Evolutionary conservation across 1,140 invertebrate genomes (phyloP).

Genomic region (Meloidogyne hapla): DNA sequence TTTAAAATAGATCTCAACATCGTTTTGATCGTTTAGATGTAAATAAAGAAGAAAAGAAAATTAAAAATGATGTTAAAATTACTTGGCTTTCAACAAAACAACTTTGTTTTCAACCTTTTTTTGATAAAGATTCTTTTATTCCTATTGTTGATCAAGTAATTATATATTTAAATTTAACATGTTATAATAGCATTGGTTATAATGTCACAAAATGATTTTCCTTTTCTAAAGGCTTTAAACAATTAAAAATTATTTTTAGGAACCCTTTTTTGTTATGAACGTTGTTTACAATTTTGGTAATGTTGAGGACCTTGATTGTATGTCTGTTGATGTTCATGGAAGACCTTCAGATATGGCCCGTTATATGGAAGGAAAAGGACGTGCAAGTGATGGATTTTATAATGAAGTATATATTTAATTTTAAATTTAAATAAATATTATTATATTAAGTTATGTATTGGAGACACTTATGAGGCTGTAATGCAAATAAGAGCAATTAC

Average conservation of each 20-base stretch:
- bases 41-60: slow-evolving; percentile 51
- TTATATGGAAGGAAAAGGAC: slow-evolving; percentile 58
- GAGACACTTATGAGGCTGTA: slow-evolving; percentile 44
- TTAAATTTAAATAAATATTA: slow-evolving; percentile 9
- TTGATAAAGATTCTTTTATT: slow-evolving; percentile 50
- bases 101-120: slow-evolving; percentile 56
- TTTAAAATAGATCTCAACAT: slow-evolving; percentile 45
- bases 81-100: slow-evolving; percentile 57
- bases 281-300: slow-evolving; percentile 51
- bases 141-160: slow-evolving; percentile 54
- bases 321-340: slow-evolving; percentile 49
- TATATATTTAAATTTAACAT: background rate
- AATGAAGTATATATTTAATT: slow-evolving; percentile 41
- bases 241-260: slow-evolving; percentile 37
- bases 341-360: slow-evolving; percentile 45
- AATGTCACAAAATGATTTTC: too few relatives aligned
- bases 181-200: too few relatives aligned
- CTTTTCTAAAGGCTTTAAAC: too few relatives aligned
- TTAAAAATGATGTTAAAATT: slow-evolving; percentile 49
- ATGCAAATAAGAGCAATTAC: slow-evolving; percentile 45
- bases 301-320: slow-evolving; percentile 34
- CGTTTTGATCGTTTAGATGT: slow-evolving; percentile 52
- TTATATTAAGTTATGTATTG: slow-evolving; percentile 45
- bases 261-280: slow-evolving; percentile 52
- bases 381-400: slow-evolving; percentile 48